These are phyloP conservation scores for Leguminivora glycinivorella DNA, from an alignment of 1,140 invertebrate genomes.

Conservation along the genomic window DNA sequence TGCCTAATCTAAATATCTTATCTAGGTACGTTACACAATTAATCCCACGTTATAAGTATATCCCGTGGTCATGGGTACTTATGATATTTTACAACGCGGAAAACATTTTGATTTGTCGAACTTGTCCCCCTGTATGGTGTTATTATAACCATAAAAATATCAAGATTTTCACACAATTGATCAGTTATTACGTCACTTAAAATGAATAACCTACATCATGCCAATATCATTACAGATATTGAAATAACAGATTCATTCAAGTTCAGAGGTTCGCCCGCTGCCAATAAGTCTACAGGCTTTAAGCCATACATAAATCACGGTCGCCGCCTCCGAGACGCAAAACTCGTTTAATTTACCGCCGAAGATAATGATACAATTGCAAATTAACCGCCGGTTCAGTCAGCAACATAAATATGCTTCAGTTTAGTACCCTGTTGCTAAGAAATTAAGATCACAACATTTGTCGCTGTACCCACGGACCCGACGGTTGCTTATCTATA, in stretches of 20 bases:
- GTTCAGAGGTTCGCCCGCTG: constrained; percentile 21
- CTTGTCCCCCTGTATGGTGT: no score
- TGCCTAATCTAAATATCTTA: no score
- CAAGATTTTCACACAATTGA: no score
- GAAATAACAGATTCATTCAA: constrained; percentile 28
- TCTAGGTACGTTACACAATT: no score
- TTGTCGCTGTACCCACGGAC: constrained; percentile 45
- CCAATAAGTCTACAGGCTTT: constrained; percentile 31
- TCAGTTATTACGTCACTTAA: neutral
- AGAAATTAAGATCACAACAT: neutral
- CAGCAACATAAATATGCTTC: neutral
- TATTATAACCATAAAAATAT: no score
- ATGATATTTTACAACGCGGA: no score
- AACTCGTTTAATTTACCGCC: constrained; percentile 63
- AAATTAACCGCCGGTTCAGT: constrained; percentile 55
- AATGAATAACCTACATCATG: neutral
- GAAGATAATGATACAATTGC: constrained; percentile 71
- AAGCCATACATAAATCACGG: constrained; percentile 43
- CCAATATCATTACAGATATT: neutral
- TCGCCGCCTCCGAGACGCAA: constrained; percentile 47
- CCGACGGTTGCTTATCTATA: constrained; percentile 71
- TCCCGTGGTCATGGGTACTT: no score
- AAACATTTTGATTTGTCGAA: no score
- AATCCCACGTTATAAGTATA: no score
- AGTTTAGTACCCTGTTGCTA: neutral